Conservation (phyloP, 1,140 invertebrate species). For the Drosophila punjabiensis region DNA sequence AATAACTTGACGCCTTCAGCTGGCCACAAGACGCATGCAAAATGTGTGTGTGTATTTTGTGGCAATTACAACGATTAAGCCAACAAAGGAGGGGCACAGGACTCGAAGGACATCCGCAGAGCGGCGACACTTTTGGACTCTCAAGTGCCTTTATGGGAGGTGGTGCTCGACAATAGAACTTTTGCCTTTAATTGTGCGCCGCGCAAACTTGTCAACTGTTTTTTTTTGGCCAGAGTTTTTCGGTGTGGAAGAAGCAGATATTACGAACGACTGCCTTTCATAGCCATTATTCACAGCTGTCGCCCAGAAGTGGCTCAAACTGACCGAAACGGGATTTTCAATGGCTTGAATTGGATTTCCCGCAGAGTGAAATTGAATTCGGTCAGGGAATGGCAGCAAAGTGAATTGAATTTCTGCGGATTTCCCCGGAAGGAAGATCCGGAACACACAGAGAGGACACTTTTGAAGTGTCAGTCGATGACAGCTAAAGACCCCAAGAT, state of each 20-base stretch:
- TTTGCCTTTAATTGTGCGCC: constrained; percentile 73
- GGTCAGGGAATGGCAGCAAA: constrained; percentile 5
- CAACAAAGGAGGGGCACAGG: constrained; percentile 37
- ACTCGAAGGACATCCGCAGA: constrained; percentile 25
- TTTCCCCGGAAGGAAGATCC: constrained; percentile 1
- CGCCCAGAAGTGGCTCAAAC: constrained; percentile 60
- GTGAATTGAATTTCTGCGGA: constrained; percentile 34
- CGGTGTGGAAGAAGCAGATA: constrained; percentile 13
- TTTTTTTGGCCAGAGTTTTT: constrained; percentile 28
- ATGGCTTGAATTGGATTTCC: constrained; percentile 33
- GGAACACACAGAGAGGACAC: constrained; percentile 30
- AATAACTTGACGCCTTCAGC: constrained; percentile 67
- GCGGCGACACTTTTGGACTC: constrained; percentile 65
- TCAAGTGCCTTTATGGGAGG: constrained; percentile 35
- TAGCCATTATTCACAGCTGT: constrained; percentile 79
- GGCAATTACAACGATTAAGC: constrained; percentile 50
- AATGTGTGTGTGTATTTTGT: constrained; percentile 15
- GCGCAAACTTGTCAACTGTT: constrained; percentile 71
- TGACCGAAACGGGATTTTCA: constrained; percentile 42
- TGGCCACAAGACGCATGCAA: constrained; percentile 42
- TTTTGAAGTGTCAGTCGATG: constrained; percentile 37
- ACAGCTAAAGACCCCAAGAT: constrained; percentile 20
- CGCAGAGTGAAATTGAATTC: constrained; percentile 40
- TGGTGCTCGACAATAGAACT: constrained; percentile 26
- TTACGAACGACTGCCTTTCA: constrained; percentile 30